A percentile compares a stretch with the other conserved stretches of the same genome.
Evolutionary conservation across 2,797 vertebrate genomes (phyloP).

Genomic region (Balearica regulorum): DNA sequence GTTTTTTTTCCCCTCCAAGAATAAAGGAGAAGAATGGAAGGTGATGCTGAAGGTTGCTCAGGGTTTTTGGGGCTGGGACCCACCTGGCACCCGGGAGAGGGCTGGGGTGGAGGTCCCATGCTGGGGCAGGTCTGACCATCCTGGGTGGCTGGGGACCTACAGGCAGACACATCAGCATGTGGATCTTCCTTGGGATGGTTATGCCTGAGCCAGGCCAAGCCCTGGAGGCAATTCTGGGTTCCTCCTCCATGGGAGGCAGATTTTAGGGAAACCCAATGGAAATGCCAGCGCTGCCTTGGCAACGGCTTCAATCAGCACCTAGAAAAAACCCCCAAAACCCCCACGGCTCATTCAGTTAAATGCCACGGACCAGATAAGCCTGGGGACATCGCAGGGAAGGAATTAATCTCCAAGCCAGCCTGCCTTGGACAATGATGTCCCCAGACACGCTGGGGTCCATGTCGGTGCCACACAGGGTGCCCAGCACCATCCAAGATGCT

Average conservation of each 20-base stretch:
- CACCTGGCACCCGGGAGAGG: neutral
- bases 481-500: neutral
- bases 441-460: neutral
- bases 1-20: neutral
- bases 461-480: neutral
- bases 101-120: neutral
- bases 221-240: neutral
- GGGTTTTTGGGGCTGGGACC: neutral
- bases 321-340: too few relatives aligned
- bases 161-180: neutral
- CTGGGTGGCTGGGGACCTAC: fast-evolving
- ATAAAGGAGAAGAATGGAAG: neutral
- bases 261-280: neutral
- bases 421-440: fast-evolving
- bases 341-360: too few relatives aligned
- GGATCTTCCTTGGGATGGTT: neutral
- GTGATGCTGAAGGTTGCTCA: neutral
- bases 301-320: neutral
- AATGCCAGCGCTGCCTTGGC: neutral
- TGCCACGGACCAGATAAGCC: neutral
- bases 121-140: neutral
- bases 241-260: neutral
- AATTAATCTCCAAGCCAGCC: neutral
- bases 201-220: fast-evolving
- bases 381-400: neutral